These are phyloP conservation scores for Falco rusticolus DNA, from an alignment of 2,797 vertebrate genomes.

Conservation along the genomic window DNA sequence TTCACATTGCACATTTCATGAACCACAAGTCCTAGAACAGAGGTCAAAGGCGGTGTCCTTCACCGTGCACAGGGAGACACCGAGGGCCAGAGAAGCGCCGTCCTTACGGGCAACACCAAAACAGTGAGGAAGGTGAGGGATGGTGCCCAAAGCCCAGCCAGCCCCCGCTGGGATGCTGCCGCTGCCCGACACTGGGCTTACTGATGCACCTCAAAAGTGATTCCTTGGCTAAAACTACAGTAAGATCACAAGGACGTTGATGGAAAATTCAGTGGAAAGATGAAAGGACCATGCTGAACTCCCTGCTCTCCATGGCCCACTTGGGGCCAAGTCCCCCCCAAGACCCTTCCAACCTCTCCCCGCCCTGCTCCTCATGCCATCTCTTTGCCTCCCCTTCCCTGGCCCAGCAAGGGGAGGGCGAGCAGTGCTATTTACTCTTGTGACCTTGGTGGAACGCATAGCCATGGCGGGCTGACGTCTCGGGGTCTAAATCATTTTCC, in stretches of 20 bases:
- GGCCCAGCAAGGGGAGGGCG: neutral
- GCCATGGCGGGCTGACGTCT: neutral
- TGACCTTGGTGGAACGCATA: rapidly evolving
- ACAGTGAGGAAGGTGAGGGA: neutral
- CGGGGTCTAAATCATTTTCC: neutral
- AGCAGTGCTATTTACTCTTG: rapidly evolving
- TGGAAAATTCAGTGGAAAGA: neutral
- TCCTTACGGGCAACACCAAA: neutral
- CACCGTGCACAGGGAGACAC: neutral
- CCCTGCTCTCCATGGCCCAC: neutral
- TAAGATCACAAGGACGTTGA: neutral
- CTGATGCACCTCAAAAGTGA: neutral
- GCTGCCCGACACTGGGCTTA: rapidly evolving
- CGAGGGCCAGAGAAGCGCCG: rapidly evolving
- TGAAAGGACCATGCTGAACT: neutral
- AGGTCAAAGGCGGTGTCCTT: neutral
- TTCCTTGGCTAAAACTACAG: neutral
- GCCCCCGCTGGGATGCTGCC: rapidly evolving
- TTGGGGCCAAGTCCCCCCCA: neutral
- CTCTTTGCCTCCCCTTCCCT: neutral
- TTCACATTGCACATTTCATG: neutral
- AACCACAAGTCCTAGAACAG: neutral
- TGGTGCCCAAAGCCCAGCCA: neutral
- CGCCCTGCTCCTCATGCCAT: neutral
- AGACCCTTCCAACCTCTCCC: neutral